phyloP scores from a whole-genome alignment of 2,888 invertebrate species.

The Agrotis exclamationis region DNA sequence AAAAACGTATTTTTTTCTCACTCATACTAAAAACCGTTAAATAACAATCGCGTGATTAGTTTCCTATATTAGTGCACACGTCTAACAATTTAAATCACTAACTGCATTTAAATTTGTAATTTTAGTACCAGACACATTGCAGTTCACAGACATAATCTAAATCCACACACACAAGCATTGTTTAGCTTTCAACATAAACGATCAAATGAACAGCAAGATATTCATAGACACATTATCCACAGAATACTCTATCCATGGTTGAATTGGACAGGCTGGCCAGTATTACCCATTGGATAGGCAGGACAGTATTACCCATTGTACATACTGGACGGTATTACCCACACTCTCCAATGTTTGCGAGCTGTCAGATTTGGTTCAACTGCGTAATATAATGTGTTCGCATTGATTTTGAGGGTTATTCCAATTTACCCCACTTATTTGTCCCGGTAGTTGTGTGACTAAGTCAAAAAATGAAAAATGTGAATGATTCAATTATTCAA shows the following conservation, averaged over 20 bases:
- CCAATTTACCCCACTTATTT: neutral
- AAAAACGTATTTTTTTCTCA: neutral
- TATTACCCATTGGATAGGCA: slow-evolving; percentile 5
- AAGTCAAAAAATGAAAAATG: too few species aligned
- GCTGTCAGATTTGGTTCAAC: slow-evolving; percentile 42
- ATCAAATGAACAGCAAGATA: slow-evolving; percentile 20
- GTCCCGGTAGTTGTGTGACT: too few species aligned
- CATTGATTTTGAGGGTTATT: slow-evolving; percentile 27
- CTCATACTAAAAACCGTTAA: neutral
- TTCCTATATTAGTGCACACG: neutral
- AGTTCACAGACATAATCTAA: neutral
- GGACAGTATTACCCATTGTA: slow-evolving; percentile 11
- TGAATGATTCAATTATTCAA: too few species aligned
- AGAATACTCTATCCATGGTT: slow-evolving; percentile 3
- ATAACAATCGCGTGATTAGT: neutral
- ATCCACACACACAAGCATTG: slow-evolving; percentile 1
- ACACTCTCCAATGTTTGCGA: slow-evolving; percentile 1
- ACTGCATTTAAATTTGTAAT: neutral
- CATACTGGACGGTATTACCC: slow-evolving; percentile 11
- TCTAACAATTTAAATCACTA: neutral
- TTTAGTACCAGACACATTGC: too few species aligned
- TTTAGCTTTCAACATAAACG: neutral
- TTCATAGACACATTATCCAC: slow-evolving; percentile 19
- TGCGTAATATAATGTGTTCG: slow-evolving; percentile 36
- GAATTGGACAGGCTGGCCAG: slow-evolving; percentile 2